These are phyloP conservation scores for Venustoraphidia nigricollis DNA, from an alignment of 2,888 invertebrate species.

Conservation along the genomic window DNA sequence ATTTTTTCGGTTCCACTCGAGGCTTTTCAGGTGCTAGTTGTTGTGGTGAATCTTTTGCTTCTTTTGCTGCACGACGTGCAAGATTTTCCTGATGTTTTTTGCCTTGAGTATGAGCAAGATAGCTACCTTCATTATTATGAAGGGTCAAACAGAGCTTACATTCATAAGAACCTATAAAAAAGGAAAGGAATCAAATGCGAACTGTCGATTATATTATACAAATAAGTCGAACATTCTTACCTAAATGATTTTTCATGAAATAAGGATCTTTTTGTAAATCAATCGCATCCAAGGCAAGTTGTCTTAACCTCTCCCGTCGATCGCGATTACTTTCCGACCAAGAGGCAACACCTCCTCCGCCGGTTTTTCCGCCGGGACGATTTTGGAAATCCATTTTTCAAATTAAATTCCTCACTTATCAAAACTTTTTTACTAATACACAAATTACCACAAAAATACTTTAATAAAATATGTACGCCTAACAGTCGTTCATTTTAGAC, in stretches of 20 bases:
- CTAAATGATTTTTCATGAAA: constrained; percentile 99
- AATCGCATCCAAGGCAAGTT: constrained; percentile 94
- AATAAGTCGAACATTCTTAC: constrained; percentile 24
- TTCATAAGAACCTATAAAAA: constrained; percentile 72
- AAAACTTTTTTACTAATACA: neutral
- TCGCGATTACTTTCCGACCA: constrained; percentile 98
- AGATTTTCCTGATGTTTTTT: constrained; percentile 99
- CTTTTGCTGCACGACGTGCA: constrained; percentile 93
- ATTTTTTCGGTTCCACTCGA: constrained; percentile 94
- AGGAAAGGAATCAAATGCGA: neutral
- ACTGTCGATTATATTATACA: neutral
- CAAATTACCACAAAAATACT: no score
- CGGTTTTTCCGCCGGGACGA: constrained; percentile 96
- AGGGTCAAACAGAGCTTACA: constrained; percentile 96
- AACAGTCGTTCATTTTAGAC: no score
- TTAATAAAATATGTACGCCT: no score
- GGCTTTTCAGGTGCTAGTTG: constrained; percentile 91
- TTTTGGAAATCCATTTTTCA: constrained; percentile 93
- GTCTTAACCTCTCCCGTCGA: constrained; percentile 84
- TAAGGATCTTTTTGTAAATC: constrained; percentile 99
- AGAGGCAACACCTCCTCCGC: constrained; percentile 97
- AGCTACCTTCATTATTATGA: constrained; percentile 98
- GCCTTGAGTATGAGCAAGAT: constrained; percentile 97
- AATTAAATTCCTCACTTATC: neutral
- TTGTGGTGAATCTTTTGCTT: constrained; percentile 92